Evolutionary conservation across 2,888 invertebrate genomes (phyloP), one percentile per base, ranked within the genome.

Genomic region (Automeris io): DNA sequence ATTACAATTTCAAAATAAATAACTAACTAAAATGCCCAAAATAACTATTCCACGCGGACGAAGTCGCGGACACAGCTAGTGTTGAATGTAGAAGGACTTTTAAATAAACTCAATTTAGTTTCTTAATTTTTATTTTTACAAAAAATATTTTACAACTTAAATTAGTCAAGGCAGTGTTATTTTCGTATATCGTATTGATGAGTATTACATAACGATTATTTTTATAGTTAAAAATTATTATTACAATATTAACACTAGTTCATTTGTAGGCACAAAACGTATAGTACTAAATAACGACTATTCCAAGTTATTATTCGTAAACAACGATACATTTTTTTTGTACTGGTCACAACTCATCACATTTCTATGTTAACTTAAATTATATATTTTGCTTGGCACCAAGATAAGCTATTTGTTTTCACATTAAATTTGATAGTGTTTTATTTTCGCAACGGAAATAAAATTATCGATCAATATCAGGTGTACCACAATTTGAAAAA

Each of bases 141-240:
- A 52, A 70, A 70, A 64, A 69, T 64, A 60, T 61, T 61, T 54
- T 57, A 60, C 50, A 60, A 58, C 76, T 73, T 77, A 76, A 66
- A 78, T 81, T 78, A 78, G 75, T 78, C 68, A 69, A 69, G 85
- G 85, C 83, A 85, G 83, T 85, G 83, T 68, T 70, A 68, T 61
- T 69, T 69, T 51, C 54, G 55, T 62, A 58, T 71, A 57, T 57
- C 55, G 56, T 44, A 43, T 62, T 63, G 65, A 70, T 83, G 83
- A 85, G 85, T 85, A 85, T 85, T 82, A n/a, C n/a, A n/a, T n/a
- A 66, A 54, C 47, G 49, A 61, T 65, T 59, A 53, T 45, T 38
- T 57, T 51, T 61, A 59, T 54, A 57, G 56, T 57, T 47, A 64
- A 58, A 41, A 49, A 60, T 58, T 66, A 41, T 44, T 46, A 40